A percentile compares a stretch with the other conserved stretches of the same genome.
Evolutionary conservation across 2,797 vertebrate genomes (phyloP).

Genomic region (Telmatherina bonti): DNA sequence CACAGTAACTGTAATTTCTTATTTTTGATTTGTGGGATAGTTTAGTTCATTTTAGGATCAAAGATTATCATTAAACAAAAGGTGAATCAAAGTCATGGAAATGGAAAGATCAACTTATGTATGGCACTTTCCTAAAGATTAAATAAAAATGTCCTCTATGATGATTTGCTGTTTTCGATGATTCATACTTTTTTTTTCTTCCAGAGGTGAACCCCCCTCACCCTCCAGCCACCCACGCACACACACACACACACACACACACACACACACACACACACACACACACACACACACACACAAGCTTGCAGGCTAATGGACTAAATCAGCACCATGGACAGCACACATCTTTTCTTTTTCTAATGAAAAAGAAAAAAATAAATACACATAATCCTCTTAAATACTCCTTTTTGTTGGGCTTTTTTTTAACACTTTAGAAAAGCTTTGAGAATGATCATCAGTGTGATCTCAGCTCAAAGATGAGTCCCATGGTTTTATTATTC

Average conservation of each 20-base stretch:
- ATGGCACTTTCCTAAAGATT: not conserved
- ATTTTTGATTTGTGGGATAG: not conserved
- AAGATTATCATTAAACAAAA: not conserved
- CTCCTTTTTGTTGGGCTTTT: too few species aligned
- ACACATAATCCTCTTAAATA: not conserved
- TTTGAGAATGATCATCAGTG: not conserved
- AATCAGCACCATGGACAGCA: slow-evolving; percentile 13
- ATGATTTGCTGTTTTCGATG: not conserved
- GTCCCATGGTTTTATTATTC: not conserved
- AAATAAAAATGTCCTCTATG: not conserved
- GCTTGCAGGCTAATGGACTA: not conserved
- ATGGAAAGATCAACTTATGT: not conserved
- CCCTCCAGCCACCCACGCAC: too few species aligned
- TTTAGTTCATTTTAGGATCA: not conserved
- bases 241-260: too few species aligned
- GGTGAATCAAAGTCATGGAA: not conserved
- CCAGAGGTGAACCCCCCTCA: not conserved
- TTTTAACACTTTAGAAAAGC: too few species aligned
- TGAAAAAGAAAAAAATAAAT: not conserved
- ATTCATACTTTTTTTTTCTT: not conserved
- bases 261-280: too few species aligned
- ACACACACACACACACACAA: too few species aligned
- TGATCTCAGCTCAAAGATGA: not conserved
- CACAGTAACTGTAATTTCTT: not conserved
- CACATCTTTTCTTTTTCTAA: not conserved